A percentile compares a stretch with the other conserved stretches of the same genome.
Conservation (phyloP, 2,888 invertebrate species). For the Cepaea hortensis region DNA sequence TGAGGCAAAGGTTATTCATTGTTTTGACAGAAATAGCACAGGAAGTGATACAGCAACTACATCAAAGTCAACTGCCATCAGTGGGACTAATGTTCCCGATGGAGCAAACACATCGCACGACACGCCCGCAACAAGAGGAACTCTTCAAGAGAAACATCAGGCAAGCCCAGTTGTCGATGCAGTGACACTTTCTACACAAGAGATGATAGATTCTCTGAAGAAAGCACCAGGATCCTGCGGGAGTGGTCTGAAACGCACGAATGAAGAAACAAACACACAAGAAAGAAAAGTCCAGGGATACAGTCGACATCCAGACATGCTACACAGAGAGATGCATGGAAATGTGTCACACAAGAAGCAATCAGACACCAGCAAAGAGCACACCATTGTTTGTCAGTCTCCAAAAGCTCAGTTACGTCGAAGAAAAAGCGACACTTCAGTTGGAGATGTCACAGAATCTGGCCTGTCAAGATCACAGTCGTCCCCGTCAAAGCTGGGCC, state of each 20-base stretch:
- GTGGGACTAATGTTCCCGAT: too few relatives aligned
- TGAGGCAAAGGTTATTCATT: not conserved
- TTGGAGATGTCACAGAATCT: not conserved
- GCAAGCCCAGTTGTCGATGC: too few relatives aligned
- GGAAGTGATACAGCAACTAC: too few relatives aligned
- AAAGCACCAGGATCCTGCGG: not conserved
- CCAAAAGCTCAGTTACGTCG: not conserved
- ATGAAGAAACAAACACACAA: not conserved
- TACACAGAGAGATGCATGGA: not conserved
- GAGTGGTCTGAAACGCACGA: not conserved
- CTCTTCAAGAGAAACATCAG: not conserved
- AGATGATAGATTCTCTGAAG: too few relatives aligned
- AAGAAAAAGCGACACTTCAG: slow-evolving; percentile 10
- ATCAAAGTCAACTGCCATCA: too few relatives aligned
- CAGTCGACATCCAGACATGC: not conserved
- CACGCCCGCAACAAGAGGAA: not conserved
- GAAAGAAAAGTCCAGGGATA: not conserved
- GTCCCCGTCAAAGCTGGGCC: slow-evolving; percentile 25
- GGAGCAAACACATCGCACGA: not conserved
- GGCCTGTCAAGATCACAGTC: slow-evolving; percentile 14
- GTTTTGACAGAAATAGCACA: slow-evolving; percentile 19
- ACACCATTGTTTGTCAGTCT: not conserved
- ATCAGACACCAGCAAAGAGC: too few relatives aligned
- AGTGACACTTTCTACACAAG: too few relatives aligned
- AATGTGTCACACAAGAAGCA: too few relatives aligned